Percentiles rank a stretch among this genome's conserved stretches.
These are phyloP conservation scores for Mactra quadrangularis DNA, from an alignment of 1,140 invertebrate genomes.

Conservation along the genomic window DNA sequence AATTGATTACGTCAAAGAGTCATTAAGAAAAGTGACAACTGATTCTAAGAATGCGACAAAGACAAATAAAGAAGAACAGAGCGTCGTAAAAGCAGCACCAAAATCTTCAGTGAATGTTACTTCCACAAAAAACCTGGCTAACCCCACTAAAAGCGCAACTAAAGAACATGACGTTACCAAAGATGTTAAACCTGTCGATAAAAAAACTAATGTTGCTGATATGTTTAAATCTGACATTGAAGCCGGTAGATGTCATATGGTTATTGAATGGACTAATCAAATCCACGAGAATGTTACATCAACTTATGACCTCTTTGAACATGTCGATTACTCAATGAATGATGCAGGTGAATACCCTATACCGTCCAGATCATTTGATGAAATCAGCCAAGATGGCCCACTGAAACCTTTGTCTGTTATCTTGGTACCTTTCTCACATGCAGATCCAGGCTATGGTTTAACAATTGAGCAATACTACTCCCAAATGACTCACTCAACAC, in stretches of 20 bases:
- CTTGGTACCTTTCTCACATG: slow-evolving; percentile 97
- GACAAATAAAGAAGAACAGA: too few relatives aligned
- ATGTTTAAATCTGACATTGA: not conserved
- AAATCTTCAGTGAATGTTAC: too few relatives aligned
- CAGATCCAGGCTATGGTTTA: slow-evolving; percentile 91
- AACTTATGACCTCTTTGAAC: slow-evolving; percentile 47
- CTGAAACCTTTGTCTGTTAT: slow-evolving; percentile 87
- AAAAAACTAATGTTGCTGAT: not conserved
- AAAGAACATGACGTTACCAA: too few relatives aligned
- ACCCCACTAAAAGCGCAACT: too few relatives aligned
- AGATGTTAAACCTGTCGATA: too few relatives aligned
- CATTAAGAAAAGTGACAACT: too few relatives aligned
- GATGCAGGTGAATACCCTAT: slow-evolving; percentile 28
- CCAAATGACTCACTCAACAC: slow-evolving; percentile 93
- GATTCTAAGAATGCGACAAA: too few relatives aligned
- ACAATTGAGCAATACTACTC: slow-evolving; percentile 88
- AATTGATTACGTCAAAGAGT: too few relatives aligned
- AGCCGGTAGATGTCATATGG: not conserved
- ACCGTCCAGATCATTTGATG: slow-evolving; percentile 35
- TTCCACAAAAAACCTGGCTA: too few relatives aligned
- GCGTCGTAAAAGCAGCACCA: too few relatives aligned
- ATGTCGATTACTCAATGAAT: slow-evolving; percentile 32
- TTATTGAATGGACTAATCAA: slow-evolving; percentile 20
- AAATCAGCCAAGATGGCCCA: not conserved
- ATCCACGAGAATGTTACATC: slow-evolving; percentile 7